A percentile compares a stretch with the other conserved stretches of the same genome.
These are phyloP conservation scores for Lasioglossum leucozonium DNA, from an alignment of 2,888 invertebrate genomes.

Conservation along the genomic window DNA sequence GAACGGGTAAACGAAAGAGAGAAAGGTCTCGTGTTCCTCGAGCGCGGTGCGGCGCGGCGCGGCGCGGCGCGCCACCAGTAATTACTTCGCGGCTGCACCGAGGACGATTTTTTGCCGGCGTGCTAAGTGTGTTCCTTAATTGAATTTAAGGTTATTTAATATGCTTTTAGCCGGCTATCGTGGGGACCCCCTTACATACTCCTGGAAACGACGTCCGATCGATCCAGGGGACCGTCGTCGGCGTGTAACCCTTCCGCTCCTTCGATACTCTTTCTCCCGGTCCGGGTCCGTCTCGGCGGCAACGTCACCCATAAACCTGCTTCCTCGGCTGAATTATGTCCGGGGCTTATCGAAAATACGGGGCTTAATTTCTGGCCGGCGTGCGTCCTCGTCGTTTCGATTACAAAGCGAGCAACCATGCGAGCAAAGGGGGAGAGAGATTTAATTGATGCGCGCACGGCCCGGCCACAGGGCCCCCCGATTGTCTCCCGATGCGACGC, in stretches of 20 bases:
- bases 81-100: conserved; percentile 78
- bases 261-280: conserved; percentile 40
- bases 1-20: conserved; percentile 3
- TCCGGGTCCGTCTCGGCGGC: conserved; percentile 49
- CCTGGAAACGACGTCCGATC: conserved; percentile 68
- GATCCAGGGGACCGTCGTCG: conserved; percentile 41
- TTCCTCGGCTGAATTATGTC: conserved; percentile 66
- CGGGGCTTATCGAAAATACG: conserved; percentile 70
- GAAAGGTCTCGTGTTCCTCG: conserved; percentile 32
- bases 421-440: conserved; percentile 35
- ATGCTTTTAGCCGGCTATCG: conserved; percentile 77
- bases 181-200: conserved; percentile 57
- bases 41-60: conserved; percentile 42
- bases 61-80: conserved; percentile 70
- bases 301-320: conserved; percentile 73
- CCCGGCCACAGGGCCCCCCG: conserved; percentile 45
- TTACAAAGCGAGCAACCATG: conserved; percentile 59
- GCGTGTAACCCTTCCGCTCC: neutral
- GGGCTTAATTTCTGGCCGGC: conserved; percentile 64
- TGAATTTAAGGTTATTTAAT: conserved; percentile 83
- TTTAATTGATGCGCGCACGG: conserved; percentile 65
- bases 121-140: conserved; percentile 81
- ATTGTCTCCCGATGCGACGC: conserved; percentile 44
- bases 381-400: conserved; percentile 60
- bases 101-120: conserved; percentile 76